These are phyloP conservation scores for Sphaerodactylus townsendi DNA, from an alignment of 2,113 vertebrate species.

Conservation along the genomic window DNA sequence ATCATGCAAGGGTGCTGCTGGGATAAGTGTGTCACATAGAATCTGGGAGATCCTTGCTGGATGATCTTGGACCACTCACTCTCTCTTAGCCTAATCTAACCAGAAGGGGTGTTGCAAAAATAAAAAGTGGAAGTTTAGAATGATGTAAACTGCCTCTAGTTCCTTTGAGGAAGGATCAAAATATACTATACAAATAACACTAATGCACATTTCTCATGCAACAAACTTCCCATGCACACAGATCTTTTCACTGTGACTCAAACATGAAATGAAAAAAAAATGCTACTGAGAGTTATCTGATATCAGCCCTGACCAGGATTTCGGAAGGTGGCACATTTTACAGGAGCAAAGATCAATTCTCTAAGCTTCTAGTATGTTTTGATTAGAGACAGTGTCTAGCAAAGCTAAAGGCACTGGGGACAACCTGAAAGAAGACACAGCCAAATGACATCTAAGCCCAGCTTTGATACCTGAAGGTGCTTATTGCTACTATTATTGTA, in stretches of 20 bases:
- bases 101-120: neutral
- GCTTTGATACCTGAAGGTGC: constrained; percentile 41
- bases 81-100: too few species aligned
- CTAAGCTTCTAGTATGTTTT: constrained; percentile 2
- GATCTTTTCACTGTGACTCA: neutral
- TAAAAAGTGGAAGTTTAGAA: neutral
- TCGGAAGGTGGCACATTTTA: constrained; percentile 8
- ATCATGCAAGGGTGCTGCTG: neutral
- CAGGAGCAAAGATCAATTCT: constrained; percentile 58
- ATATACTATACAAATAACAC: neutral
- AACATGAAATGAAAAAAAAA: neutral
- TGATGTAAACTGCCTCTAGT: neutral
- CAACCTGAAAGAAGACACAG: constrained; percentile 21
- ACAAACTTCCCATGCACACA: too few species aligned
- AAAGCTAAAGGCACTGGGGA: constrained; percentile 28
- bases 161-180: neutral
- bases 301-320: neutral
- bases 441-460: constrained; percentile 38
- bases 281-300: neutral
- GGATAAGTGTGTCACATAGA: too few species aligned
- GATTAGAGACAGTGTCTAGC: constrained; percentile 33
- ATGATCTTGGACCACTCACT: too few species aligned
- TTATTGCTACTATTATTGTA: constrained; percentile 57
- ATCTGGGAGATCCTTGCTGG: too few species aligned
- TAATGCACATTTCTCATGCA: neutral